These are phyloP conservation scores for Chelon auratus DNA, from an alignment of 2,797 vertebrate species.

Conservation along the genomic window DNA sequence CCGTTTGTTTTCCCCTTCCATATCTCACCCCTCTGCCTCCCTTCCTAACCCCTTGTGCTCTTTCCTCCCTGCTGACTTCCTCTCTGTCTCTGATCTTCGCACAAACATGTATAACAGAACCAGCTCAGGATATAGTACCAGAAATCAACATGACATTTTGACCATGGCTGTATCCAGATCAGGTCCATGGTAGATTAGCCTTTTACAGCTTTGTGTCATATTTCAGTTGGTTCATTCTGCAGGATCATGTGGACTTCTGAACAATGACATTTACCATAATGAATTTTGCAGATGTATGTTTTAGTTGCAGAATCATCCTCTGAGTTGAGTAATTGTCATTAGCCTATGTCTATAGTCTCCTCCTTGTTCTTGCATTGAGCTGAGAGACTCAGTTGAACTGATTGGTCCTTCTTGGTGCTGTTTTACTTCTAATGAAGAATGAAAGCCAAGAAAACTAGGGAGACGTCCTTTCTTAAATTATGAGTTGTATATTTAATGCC, in stretches of 20 bases:
- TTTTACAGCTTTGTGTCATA: background rate
- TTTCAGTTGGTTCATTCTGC: background rate
- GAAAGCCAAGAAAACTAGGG: background rate
- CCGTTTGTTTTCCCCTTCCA: conserved; percentile 27
- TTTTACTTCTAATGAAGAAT: background rate
- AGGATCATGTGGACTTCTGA: background rate
- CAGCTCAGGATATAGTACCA: background rate
- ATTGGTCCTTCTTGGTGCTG: background rate
- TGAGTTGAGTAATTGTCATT: too few species aligned
- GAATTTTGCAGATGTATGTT: background rate
- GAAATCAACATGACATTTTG: conserved; percentile 12
- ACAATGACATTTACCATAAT: background rate
- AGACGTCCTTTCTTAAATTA: too few species aligned
- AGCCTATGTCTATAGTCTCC: too few species aligned
- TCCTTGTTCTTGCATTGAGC: too few species aligned
- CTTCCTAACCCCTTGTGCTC: background rate
- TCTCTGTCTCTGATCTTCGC: conserved; percentile 24
- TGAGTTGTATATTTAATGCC: background rate
- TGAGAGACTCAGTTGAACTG: too few species aligned
- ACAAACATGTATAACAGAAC: background rate
- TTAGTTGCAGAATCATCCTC: too few species aligned
- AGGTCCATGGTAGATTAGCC: background rate
- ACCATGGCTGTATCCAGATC: background rate
- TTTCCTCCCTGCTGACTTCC: conserved; percentile 13
- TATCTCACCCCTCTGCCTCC: background rate